phyloP scores from a whole-genome alignment of 2,888 invertebrate species.

The Nebria salina region DNA sequence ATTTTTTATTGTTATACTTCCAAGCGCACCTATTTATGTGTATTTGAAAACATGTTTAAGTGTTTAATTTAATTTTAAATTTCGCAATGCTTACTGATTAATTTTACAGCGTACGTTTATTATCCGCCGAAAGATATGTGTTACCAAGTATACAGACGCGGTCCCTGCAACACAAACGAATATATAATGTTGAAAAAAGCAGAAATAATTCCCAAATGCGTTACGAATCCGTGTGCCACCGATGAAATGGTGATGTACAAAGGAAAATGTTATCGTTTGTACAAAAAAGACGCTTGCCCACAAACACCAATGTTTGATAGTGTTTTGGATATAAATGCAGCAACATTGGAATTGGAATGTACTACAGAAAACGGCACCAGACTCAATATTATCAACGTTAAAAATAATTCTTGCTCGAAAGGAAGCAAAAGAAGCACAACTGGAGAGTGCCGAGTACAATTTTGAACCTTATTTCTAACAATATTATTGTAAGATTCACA shows the following conservation, averaged over 20 bases:
- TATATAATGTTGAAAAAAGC: conserved; percentile 67
- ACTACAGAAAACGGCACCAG: conserved; percentile 55
- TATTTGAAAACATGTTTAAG: too few relatives aligned
- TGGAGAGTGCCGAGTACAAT: conserved; percentile 52
- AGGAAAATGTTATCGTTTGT: conserved; percentile 63
- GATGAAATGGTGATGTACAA: conserved; percentile 66
- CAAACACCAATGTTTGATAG: conserved; percentile 59
- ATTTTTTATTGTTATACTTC: too few relatives aligned
- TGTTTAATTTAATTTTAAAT: too few relatives aligned
- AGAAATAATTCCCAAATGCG: conserved; percentile 69
- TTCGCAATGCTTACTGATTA: too few relatives aligned
- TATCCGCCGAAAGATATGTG: conserved; percentile 71
- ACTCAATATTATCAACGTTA: conserved; percentile 47
- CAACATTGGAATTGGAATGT: conserved; percentile 69
- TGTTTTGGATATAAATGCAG: conserved; percentile 70
- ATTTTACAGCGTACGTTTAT: conserved; percentile 66
- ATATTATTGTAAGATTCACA: background rate
- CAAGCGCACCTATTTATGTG: too few relatives aligned
- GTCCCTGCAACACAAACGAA: conserved; percentile 69
- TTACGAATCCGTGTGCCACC: conserved; percentile 68
- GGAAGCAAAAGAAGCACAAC: conserved; percentile 55
- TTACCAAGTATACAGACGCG: conserved; percentile 70
- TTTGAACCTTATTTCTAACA: background rate
- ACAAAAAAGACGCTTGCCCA: conserved; percentile 63
- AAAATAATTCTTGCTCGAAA: conserved; percentile 52